Evolutionary conservation across 2,888 invertebrate genomes (phyloP).

Genomic region (Tetropium fuscum): DNA sequence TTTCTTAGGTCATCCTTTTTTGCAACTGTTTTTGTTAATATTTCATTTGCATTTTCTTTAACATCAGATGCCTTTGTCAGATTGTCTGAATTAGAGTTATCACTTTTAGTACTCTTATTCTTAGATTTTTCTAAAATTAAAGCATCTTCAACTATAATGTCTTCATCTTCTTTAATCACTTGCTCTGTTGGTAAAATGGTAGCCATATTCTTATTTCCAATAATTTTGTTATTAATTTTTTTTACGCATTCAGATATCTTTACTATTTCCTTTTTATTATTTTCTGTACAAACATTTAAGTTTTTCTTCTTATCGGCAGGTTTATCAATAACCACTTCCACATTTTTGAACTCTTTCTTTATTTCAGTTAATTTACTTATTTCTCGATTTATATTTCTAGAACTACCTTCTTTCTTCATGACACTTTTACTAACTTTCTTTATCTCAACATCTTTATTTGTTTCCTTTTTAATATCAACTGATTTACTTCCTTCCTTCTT

Average conservation of each 20-base stretch:
- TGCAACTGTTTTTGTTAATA: constrained; percentile 23
- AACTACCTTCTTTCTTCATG: constrained; percentile 35
- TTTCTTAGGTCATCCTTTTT: constrained; percentile 21
- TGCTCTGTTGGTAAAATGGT: background rate
- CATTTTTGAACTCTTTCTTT: constrained; percentile 36
- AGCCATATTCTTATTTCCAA: background rate
- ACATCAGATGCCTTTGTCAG: constrained; percentile 19
- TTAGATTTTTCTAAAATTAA: constrained; percentile 21
- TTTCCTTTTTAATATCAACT: constrained; percentile 36
- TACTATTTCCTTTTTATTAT: constrained; percentile 29
- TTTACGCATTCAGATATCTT: constrained; percentile 34
- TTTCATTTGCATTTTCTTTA: constrained; percentile 35
- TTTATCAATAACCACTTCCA: constrained; percentile 24
- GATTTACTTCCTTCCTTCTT: constrained; percentile 18
- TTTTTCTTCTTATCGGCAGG: constrained; percentile 27
- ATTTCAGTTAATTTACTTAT: constrained; percentile 30
- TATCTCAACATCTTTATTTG: no score
- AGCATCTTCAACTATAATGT: constrained; percentile 1
- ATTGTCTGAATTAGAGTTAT: constrained; percentile 9
- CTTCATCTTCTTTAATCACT: background rate
- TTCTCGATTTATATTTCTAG: constrained; percentile 12
- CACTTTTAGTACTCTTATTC: constrained; percentile 23
- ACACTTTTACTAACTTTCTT: no score
- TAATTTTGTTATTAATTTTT: constrained; percentile 18
- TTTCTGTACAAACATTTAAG: constrained; percentile 27